Evolutionary conservation across 2,113 vertebrate species (phyloP), one percentile per base, ranked within the genome.

Genomic region (Periophthalmus modestus): DNA sequence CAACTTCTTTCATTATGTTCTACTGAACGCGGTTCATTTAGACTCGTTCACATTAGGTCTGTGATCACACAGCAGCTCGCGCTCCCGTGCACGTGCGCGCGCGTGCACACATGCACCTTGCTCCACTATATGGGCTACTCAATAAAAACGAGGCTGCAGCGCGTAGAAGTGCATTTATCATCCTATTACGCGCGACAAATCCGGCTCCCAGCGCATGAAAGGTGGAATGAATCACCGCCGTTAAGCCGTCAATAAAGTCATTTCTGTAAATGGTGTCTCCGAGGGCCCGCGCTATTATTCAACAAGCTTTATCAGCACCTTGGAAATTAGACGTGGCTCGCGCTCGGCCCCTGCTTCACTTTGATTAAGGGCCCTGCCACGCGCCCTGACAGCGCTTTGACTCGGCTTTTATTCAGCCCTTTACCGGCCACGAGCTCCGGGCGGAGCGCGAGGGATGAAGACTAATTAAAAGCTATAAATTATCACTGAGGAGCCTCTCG

Each of bases 401-500:
- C 94, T 93, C 68, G 75, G 94, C 91, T 95, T 96, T 96, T 96
- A 95, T 97, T 96, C 96, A 74, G 79, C 68, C 74, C 94, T 93
- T 93, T 94, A 93, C 92, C 75, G 13, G 95, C 96, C 95, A 97
- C 96, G 96, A 97, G 95, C 96, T 92, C 94, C 93, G 95, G 95
- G 94, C 96, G 94, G 95, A 97, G 95, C 95, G 95, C 95, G 95
- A 95, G 95, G 96, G 96, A 96, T 96, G 96, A 95, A 95, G 96
- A 96, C 96, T 98, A 98, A 99, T 98, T 99, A 98, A 98, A 98
- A 96, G 95, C 97, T 97, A 98, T 98, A 98, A 98, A 98, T 98
- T 97, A 98, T 98, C 96, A 94, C 95, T 96, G 95, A 95, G 94
- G 93, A 94, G 95, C 95, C 94, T 94, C 96, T 95, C 81, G 67